Base-by-base conservation (phyloP, 1,140 invertebrate species). In the Solen grandis region DNA sequence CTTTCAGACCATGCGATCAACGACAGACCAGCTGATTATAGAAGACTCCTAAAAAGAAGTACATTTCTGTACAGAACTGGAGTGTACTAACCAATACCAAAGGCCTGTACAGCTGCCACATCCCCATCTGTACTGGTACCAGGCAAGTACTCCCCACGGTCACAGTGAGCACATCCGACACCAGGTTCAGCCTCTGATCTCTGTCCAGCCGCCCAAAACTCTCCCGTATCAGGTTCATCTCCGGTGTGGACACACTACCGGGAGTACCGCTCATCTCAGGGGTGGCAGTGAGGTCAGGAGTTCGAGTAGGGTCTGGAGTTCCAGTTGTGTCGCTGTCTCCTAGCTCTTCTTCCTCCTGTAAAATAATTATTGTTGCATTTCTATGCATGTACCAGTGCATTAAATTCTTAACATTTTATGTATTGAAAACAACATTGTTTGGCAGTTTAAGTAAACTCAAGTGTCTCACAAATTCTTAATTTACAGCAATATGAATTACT, bases 51-150 rank as follows among this genome's bases (percentile, higher is more conserved):
- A n/a, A n/a, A n/a, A n/a, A n/a, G n/a, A n/a, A n/a, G n/a, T 10
- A 46, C 41, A 46, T 19, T 10, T 46, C 8, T 46, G 19, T 10
- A 46, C 41, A 46, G 8, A 46, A 10, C 41, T 46, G 19, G 8
- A 46, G 19, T 10, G 19, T 8, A 19, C 25, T 1, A 65, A 80
- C 77, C 77, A 14, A 80, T 69, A 5, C 35, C 29, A 41, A 65
- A 80, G 2, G 77, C 69, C 55, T 80, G 68, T 63, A 80, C 50
- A 19, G 60, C 69, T 16, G 77, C 77, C 5, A 80, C n/a, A 38
- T 80, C 77, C 13, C 77, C 77, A 25, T 80, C 77, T 27, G 68
- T 72, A 27, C 77, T 80, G n/a, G 14, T 65, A 35, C 77, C 77
- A 25, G 77, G 77, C 25, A 80, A 38, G 41, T 72, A 80, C 10